Conservation (phyloP, 53 echinoderm and acorn worm species). For the Antedon mediterranea region DNA sequence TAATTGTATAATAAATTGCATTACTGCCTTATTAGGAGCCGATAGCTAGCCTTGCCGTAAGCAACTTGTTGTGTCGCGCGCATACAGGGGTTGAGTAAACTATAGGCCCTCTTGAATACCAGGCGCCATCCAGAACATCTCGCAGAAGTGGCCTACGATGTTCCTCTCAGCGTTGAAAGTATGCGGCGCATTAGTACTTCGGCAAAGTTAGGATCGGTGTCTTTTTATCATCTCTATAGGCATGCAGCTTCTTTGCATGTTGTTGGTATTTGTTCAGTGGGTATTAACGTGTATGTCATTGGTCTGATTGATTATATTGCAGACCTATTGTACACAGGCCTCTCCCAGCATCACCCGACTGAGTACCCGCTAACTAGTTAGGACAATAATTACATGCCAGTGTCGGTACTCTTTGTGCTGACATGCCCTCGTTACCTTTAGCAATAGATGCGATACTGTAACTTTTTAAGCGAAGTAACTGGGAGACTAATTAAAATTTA, state of each 20-base stretch:
- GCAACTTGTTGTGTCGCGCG: slow-evolving; percentile 1
- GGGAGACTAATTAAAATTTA: neutral
- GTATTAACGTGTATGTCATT: neutral
- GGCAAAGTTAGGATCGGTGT: neutral
- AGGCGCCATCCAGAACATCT: neutral
- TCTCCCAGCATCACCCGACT: neutral
- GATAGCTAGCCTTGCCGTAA: neutral
- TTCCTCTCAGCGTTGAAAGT: neutral
- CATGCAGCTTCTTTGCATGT: neutral
- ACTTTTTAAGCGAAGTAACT: neutral
- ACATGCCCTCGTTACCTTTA: neutral
- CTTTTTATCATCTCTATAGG: neutral
- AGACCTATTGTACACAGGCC: neutral
- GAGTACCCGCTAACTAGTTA: neutral
- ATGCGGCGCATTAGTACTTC: neutral
- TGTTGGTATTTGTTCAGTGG: neutral
- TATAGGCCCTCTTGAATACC: neutral
- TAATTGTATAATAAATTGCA: slow-evolving; percentile 1
- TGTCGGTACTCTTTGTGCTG: neutral
- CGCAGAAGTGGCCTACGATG: neutral
- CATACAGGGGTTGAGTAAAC: neutral
- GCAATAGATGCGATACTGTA: neutral
- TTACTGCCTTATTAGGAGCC: neutral
- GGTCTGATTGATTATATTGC: neutral
- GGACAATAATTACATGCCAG: neutral